Evolutionary conservation across 2,113 vertebrate species (phyloP), one percentile per base, ranked within the genome.

Genomic region (Lycaon pictus): DNA sequence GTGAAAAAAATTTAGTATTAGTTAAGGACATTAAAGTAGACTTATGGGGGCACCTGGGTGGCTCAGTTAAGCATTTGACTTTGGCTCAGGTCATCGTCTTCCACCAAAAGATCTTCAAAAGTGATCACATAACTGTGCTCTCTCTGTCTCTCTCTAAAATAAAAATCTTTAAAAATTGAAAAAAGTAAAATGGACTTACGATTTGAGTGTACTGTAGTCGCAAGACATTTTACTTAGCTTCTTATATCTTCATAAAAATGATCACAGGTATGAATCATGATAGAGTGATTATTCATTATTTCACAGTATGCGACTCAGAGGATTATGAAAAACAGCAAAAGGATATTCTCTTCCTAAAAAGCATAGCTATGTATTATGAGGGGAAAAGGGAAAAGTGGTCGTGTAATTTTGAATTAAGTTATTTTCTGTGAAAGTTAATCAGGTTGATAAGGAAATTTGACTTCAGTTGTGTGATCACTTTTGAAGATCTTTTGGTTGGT

Each of bases 21-120:
- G n/a, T 77, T 65, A 84, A 89, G 37, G 27, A 25, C 29, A 83
- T 96, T 91, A 91, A 96, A 88, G 77, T 90, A 63, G 23, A 87
- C 77, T 72, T 97, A 65, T 9, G 3, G 65, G 16, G 65, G 32
- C 16, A 67, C 15, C 32, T 69, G 32, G 65, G 32, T 69, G 32
- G 65, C 65, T 69, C 67, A 69, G 32, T 69, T 69, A 69, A 69
- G 32, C 32, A 19, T 35, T 32, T n/a, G 32, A 17, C 32, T 17
- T 9, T 69, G 15, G 7, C 32, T 63, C n/a, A 19, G 32, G 67
- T 35, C 32, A 20, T n/a, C 32, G 32, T 69, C 67, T 43, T 43
- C 43, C 43, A 43, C 43, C 43, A 43, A 43, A 43, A 43, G 43
- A 43, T 43, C 43, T 7, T 43, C 43, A 43, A 43, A 43, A 43